These are phyloP conservation scores for Colius striatus DNA, from an alignment of 2,113 vertebrate genomes.

Conservation along the genomic window DNA sequence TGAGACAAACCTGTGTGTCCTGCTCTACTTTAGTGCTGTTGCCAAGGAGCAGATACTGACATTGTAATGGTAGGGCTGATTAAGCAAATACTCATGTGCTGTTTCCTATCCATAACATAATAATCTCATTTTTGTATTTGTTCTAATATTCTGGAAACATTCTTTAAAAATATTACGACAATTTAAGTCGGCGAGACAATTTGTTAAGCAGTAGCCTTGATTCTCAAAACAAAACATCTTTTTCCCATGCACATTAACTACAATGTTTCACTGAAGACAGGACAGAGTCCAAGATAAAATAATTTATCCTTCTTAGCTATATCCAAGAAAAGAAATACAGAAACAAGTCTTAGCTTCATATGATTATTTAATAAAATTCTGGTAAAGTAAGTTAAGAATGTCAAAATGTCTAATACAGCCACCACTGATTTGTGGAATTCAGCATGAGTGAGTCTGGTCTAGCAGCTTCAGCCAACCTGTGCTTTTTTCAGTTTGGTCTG, in stretches of 20 bases:
- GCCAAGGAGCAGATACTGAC: background rate
- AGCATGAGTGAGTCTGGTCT: background rate
- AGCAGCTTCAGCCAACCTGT: background rate
- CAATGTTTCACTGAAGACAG: background rate
- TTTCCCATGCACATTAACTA: background rate
- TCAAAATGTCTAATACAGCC: background rate
- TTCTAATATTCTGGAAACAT: conserved; percentile 4
- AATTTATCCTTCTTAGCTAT: background rate
- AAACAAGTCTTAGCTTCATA: background rate
- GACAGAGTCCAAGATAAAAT: background rate
- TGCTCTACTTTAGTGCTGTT: background rate
- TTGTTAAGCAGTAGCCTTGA: background rate
- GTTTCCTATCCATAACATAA: background rate
- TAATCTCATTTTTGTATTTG: background rate
- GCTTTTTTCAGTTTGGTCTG: background rate
- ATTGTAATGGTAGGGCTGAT: background rate
- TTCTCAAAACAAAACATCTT: background rate
- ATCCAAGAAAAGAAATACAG: background rate
- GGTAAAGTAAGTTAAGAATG: background rate
- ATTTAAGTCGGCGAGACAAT: conserved; percentile 2
- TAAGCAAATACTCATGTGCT: background rate
- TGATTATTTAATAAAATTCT: background rate
- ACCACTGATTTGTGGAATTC: background rate
- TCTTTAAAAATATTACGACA: background rate
- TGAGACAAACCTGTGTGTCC: background rate